Conservation (phyloP, 2,797 vertebrate genomes). For the Hippopotamyrus pictus region DNA sequence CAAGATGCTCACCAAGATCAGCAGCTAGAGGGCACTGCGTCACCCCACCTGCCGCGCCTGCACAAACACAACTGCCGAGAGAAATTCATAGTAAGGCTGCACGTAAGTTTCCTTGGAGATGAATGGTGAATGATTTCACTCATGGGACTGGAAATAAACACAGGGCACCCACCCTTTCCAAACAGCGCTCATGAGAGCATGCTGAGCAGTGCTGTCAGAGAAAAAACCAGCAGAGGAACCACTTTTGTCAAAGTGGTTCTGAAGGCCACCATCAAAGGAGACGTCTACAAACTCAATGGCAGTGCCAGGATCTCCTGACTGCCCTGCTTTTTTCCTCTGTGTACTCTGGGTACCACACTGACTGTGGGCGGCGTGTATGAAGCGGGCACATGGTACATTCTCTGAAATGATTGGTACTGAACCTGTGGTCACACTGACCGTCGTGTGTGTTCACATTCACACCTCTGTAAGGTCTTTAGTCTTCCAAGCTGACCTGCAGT, state of each 20-base stretch:
- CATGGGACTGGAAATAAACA: not conserved
- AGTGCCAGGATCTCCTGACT: not conserved
- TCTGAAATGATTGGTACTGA: not conserved
- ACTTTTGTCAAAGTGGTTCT: not conserved
- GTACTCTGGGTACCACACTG: not conserved
- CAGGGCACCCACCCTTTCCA: not conserved
- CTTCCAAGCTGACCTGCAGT: not conserved
- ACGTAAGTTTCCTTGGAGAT: not conserved
- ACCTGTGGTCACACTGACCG: not conserved
- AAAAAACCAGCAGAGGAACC: not conserved
- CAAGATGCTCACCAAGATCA: constrained; percentile 99
- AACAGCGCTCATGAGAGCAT: not conserved
- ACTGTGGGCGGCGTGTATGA: not conserved
- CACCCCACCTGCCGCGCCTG: not conserved
- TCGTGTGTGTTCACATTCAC: not conserved
- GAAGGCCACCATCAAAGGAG: not conserved
- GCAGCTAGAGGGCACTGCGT: constrained; percentile 67
- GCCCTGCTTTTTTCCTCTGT: not conserved
- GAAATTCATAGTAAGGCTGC: not conserved
- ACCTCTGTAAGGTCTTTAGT: not conserved
- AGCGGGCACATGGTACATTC: not conserved
- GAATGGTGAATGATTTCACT: not conserved
- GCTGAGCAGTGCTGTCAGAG: not conserved
- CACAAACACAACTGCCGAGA: not conserved
- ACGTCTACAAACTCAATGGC: not conserved